phyloP scores from a whole-genome alignment of 2,888 invertebrate species.

The Melanchra persicariae region DNA sequence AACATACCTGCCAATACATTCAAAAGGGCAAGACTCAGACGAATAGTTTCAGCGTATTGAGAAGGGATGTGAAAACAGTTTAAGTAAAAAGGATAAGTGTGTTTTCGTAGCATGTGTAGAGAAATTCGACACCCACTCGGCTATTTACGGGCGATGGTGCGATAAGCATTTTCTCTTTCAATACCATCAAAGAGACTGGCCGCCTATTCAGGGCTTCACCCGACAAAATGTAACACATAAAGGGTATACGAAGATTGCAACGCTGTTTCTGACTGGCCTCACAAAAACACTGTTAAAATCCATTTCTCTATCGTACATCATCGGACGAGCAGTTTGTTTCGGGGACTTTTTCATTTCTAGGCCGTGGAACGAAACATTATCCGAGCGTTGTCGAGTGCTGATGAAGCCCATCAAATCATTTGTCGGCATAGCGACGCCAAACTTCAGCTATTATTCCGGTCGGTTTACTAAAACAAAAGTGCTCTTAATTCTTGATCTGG shows the following conservation, averaged over 20 bases:
- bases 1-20: slow-evolving; percentile 73
- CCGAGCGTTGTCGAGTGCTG: slow-evolving; percentile 78
- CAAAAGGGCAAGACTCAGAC: slow-evolving; percentile 79
- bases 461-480: slow-evolving; percentile 87
- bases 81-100: slow-evolving; percentile 88
- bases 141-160: slow-evolving; percentile 88
- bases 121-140: slow-evolving; percentile 87
- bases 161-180: slow-evolving; percentile 90
- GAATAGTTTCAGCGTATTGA: slow-evolving; percentile 83
- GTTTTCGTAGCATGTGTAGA: slow-evolving; percentile 87
- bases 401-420: slow-evolving; percentile 87
- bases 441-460: slow-evolving; percentile 87
- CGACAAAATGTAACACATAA: slow-evolving; percentile 86
- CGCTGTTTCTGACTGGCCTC: slow-evolving; percentile 77
- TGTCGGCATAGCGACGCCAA: slow-evolving; percentile 85
- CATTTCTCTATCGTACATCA: slow-evolving; percentile 74
- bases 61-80: slow-evolving; percentile 86
- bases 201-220: slow-evolving; percentile 84
- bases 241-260: slow-evolving; percentile 84
- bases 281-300: slow-evolving; percentile 76
- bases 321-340: slow-evolving; percentile 57
- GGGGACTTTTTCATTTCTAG: slow-evolving; percentile 76
- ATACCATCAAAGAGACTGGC: slow-evolving; percentile 88
- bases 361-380: slow-evolving; percentile 79
- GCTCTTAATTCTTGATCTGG: slow-evolving; percentile 86